A percentile compares a stretch with the other conserved stretches of the same genome.
phyloP scores from a whole-genome alignment of 2,797 vertebrate species.

The Delichon dasypus region DNA sequence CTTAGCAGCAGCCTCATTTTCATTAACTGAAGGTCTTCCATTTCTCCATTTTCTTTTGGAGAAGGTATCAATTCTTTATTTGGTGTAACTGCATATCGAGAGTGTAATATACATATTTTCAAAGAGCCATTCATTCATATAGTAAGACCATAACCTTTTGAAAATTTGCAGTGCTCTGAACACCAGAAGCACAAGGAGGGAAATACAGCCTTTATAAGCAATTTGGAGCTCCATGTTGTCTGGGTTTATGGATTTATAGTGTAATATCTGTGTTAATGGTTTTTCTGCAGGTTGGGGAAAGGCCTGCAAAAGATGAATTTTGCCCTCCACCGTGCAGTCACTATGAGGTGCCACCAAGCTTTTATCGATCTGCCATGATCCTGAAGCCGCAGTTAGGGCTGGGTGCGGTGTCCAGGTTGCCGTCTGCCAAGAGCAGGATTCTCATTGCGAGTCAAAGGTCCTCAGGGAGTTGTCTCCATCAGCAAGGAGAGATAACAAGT shows the following conservation, averaged over 20 bases:
- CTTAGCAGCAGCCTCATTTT: neutral
- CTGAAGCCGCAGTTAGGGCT: slow-evolving; percentile 91
- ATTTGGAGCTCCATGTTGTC: neutral
- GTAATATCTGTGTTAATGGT: neutral
- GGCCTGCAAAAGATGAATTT: slow-evolving; percentile 76
- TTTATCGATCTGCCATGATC: slow-evolving; percentile 87
- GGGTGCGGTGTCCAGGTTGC: slow-evolving; percentile 87
- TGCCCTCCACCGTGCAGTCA: slow-evolving; percentile 74
- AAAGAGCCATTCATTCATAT: neutral
- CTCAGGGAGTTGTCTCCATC: slow-evolving; percentile 73
- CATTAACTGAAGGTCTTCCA: neutral
- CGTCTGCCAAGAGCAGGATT: slow-evolving; percentile 84
- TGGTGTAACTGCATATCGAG: neutral
- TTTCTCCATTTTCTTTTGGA: neutral
- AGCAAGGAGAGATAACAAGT: slow-evolving; percentile 79
- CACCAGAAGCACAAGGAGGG: neutral
- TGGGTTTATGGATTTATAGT: neutral
- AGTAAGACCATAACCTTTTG: neutral
- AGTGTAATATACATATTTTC: neutral
- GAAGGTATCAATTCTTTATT: neutral
- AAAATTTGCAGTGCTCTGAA: neutral
- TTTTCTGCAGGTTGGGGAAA: slow-evolving; percentile 72
- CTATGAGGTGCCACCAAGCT: slow-evolving; percentile 79
- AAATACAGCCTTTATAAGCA: neutral
- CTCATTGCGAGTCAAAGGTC: slow-evolving; percentile 85